phyloP scores from a whole-genome alignment of 2,113 vertebrate species.

The Neoarius graeffei region DNA sequence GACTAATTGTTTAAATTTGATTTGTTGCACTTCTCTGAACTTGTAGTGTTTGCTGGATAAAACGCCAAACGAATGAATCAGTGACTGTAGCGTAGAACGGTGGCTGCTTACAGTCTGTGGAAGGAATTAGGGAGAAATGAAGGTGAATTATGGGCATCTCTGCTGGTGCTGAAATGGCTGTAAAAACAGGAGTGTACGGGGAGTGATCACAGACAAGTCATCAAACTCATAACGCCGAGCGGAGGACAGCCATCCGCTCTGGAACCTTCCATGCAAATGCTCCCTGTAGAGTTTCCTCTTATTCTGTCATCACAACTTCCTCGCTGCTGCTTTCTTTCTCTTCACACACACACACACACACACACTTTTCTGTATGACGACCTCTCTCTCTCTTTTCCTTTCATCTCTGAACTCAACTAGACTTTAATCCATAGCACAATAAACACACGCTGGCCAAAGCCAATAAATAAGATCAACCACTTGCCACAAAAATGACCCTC shows the following conservation, averaged over 20 bases:
- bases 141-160: slow-evolving; percentile 55
- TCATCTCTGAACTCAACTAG: slow-evolving; percentile 24
- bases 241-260: slow-evolving; percentile 39
- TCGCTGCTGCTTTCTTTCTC: slow-evolving; percentile 1
- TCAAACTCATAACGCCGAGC: slow-evolving; percentile 47
- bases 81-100: not conserved
- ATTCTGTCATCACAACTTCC: slow-evolving; percentile 39
- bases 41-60: not conserved
- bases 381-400: not conserved
- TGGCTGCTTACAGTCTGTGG: slow-evolving; percentile 21
- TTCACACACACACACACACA: slow-evolving; percentile 6
- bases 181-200: slow-evolving; percentile 55
- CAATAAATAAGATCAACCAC: slow-evolving; percentile 41
- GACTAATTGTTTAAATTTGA: slow-evolving; percentile 28
- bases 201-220: slow-evolving; percentile 53
- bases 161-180: slow-evolving; percentile 54
- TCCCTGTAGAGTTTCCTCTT: slow-evolving; percentile 40
- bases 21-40: slow-evolving; percentile 9
- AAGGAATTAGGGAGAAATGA: slow-evolving; percentile 55
- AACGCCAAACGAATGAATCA: not conserved
- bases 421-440: slow-evolving; percentile 35
- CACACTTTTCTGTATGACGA: slow-evolving; percentile 7
- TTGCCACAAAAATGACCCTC: slow-evolving; percentile 29
- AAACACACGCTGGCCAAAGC: slow-evolving; percentile 36
- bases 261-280: slow-evolving; percentile 37